Conservation (phyloP, 2,113 vertebrate species). For the Xiphophorus couchianus region DNA sequence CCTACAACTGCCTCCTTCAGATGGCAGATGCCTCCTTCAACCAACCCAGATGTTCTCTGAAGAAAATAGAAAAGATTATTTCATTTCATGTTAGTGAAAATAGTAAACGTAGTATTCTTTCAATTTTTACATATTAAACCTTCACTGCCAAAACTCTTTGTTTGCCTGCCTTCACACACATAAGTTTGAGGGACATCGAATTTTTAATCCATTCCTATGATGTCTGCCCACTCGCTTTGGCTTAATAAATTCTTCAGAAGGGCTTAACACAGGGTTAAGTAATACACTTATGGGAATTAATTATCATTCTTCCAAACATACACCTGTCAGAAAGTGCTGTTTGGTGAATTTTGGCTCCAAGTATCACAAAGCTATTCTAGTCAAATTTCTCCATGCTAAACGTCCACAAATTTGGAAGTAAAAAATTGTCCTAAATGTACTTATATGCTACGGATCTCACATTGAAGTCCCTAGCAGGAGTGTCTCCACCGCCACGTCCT, state of each 20-base stretch:
- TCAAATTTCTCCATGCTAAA: not conserved
- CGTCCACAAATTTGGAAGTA: not conserved
- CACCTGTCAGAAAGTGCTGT: not conserved
- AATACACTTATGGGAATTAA: not conserved
- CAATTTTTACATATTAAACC: not conserved
- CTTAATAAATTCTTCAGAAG: no score
- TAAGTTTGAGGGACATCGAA: not conserved
- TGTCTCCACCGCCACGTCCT: no score
- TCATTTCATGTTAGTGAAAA: not conserved
- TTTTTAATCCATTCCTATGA: not conserved
- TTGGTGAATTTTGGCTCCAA: not conserved
- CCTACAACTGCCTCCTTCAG: constrained; percentile 75
- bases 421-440: not conserved
- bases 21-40: constrained; percentile 49
- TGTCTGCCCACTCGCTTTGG: not conserved
- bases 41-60: constrained; percentile 79
- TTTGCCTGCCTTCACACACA: not conserved
- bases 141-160: not conserved
- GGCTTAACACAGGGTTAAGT: not conserved
- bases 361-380: no score
- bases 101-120: not conserved
- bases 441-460: not conserved
- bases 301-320: not conserved
- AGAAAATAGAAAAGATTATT: not conserved
- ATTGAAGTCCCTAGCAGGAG: no score